Base-by-base conservation (phyloP, 2,113 vertebrate genomes). In the Sterrhoptilus dennistouni region DNA sequence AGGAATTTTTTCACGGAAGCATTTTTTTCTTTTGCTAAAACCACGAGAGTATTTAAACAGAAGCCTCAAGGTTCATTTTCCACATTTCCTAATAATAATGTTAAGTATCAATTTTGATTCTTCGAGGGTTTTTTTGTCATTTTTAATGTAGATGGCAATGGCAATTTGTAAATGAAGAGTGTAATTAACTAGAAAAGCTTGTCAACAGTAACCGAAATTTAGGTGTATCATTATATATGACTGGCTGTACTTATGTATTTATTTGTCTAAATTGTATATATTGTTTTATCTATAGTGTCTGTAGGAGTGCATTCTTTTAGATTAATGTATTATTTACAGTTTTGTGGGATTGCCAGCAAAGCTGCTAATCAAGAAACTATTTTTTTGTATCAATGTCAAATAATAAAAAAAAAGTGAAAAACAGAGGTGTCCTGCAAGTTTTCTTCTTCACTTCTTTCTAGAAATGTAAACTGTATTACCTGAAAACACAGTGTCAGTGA, bases 201-300 rank as follows among this genome's bases (percentile, higher is more conserved):
- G 96, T 97, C 95, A 95, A 97, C 95, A 94, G 96, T 97, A 97
- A 98, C 95, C 49, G 29, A 97, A 97, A 45, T 89, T 96, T 98
- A 97, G 71, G 68, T 98, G 97, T 98, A 96, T 94, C 61, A 83
- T 97, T 98, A 97, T 98, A 95, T 98, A 98, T 97, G 93, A 97
- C 97, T 98, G 98, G 96, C 93, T 98, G 97, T 98, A 98, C 97
- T 97, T 98, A 98, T 97, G 97, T 98, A 98, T 98, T 98, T 98
- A 98, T 98, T 98, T 98, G 98, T 98, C 95, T 96, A 97, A 97
- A 97, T 44, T 98, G 98, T 98, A 98, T 94, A 98, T 98, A 98
- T 83, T 94, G 96, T 97, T 98, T 98, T 93, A 71, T 94, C 97
- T 97, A 95, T 97, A 81, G 95, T 98, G 98, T 98, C 98, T 96